Conservation (phyloP, 2,797 vertebrate species). For the Rhabdomys pumilio region DNA sequence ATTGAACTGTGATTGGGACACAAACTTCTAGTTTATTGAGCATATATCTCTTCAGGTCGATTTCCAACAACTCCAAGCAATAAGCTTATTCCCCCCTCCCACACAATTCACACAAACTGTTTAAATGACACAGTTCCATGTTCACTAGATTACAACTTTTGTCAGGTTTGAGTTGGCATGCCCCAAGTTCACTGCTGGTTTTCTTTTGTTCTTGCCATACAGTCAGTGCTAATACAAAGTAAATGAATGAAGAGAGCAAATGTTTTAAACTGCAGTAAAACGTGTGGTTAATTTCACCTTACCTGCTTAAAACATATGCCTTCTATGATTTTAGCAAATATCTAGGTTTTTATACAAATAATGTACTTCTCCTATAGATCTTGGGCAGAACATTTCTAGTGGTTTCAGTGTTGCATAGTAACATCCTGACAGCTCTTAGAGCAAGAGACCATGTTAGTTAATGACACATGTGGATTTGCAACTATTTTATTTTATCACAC, state of each 20-base stretch:
- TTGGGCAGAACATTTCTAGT: constrained; percentile 57
- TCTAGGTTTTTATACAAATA: constrained; percentile 60
- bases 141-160: not conserved
- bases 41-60: not conserved
- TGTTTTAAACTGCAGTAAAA: constrained; percentile 7
- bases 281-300: constrained; percentile 27
- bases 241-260: constrained; percentile 19
- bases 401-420: constrained; percentile 67
- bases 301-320: not conserved
- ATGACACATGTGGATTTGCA: constrained; percentile 60
- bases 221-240: not conserved
- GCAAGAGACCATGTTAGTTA: constrained; percentile 74
- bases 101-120: not conserved
- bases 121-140: not conserved
- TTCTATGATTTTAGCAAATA: constrained; percentile 50
- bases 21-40: not conserved
- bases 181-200: not conserved
- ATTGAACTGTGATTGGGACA: not conserved
- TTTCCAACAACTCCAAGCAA: not conserved
- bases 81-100: too few species aligned
- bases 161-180: not conserved
- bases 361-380: constrained; percentile 24
- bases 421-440: constrained; percentile 75
- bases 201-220: not conserved
- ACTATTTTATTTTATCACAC: constrained; percentile 73